These are phyloP conservation scores for Benitochromis conjunctus DNA, from an alignment of 2,113 vertebrate species.

Conservation along the genomic window DNA sequence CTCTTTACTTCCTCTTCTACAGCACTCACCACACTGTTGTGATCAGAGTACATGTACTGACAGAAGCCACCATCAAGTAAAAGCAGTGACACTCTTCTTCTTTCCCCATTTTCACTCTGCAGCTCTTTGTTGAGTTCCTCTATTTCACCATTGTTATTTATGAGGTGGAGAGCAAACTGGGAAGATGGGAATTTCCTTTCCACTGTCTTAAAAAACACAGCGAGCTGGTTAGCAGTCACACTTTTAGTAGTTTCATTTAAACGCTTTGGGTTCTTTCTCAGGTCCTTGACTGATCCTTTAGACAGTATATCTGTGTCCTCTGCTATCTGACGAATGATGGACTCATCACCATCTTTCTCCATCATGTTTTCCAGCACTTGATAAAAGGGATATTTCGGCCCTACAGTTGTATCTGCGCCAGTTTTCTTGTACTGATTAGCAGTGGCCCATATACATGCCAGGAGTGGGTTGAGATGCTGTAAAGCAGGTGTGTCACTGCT, in stretches of 20 bases:
- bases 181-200: not conserved
- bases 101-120: rapidly evolving
- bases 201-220: not conserved
- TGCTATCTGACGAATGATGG: not conserved
- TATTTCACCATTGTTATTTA: not conserved
- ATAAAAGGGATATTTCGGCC: not conserved
- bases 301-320: conserved; percentile 4
- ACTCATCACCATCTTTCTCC: rapidly evolving
- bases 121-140: rapidly evolving
- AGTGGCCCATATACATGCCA: conserved; percentile 55
- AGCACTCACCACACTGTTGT: rapidly evolving
- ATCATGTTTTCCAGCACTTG: not conserved
- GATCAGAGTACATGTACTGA: not conserved
- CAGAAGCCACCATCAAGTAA: not conserved
- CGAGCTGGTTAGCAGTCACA: not conserved
- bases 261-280: not conserved
- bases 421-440: not conserved
- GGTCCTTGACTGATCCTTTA: not conserved
- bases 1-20: not conserved
- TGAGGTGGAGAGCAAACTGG: not conserved
- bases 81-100: rapidly evolving
- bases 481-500: conserved; percentile 33
- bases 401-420: not conserved
- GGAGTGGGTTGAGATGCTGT: conserved; percentile 30
- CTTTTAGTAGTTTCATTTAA: not conserved